Evolutionary conservation across 2,888 invertebrate species (phyloP), one percentile per base, ranked within the genome.

Genomic region (Taphrorychus bicolor): DNA sequence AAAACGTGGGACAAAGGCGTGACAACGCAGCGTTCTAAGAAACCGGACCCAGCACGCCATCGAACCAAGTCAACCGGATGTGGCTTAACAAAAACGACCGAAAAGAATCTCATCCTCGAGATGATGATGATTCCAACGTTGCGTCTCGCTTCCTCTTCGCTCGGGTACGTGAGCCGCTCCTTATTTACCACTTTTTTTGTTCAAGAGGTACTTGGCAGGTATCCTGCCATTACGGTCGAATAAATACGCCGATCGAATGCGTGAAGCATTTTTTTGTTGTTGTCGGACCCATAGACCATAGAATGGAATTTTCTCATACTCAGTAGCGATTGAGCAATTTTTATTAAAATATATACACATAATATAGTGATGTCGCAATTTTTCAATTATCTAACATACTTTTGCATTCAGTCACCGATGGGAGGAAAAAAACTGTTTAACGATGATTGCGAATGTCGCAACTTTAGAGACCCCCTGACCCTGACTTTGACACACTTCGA

Each of bases 21-120:
- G 65, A 52, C 69, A 69, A 61, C 65, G 49, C 5, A 2, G 69
- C 58, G 40, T 69, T 70, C 71, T 72, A 67, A 71, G 70, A 71
- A 73, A 73, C 72, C 74, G 73, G 74, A 74, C 76, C 73, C 75
- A 73, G 74, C 73, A 73, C 74, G 70, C 71, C 72, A 77, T 62
- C 67, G 62, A 53, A 62, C 59, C 67, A 67, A 66, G 67, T 67
- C 77, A 79, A 78, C 79, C 80, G 80, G 80, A 80, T 80, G 78
- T 79, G 76, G 75, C 75, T 72, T 71, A 75, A 73, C 75, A 71
- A 75, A 73, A 76, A 75, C 75, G 73, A 77, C 72, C 73, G 73
- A 75, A 75, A 74, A 75, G 72, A 75, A 71, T 72, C 61, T 66
- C 64, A 23, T 57, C 66, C 51, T 22, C 57, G 42, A 51, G 61